A percentile compares a stretch with the other conserved stretches of the same genome.
phyloP scores from a whole-genome alignment of 2,888 invertebrate genomes.

The Vesta saturnalis region DNA sequence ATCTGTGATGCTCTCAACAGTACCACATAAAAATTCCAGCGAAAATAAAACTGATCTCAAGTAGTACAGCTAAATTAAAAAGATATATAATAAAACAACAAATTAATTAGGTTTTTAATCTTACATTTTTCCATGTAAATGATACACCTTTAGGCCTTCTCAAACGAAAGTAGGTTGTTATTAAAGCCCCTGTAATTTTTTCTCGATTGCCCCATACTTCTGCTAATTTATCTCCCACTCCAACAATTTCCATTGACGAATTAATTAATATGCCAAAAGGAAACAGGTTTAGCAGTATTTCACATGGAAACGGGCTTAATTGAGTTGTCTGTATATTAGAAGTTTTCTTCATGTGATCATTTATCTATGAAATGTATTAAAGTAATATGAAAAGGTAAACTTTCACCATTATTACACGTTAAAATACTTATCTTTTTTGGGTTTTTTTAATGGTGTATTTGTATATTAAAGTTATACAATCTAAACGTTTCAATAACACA shows the following conservation, averaged over 20 bases:
- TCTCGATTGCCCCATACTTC: conserved; percentile 69
- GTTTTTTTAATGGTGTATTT: too few species aligned
- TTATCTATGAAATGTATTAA: conserved; percentile 47
- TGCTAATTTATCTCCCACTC: conserved; percentile 81
- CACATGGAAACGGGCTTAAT: conserved; percentile 74
- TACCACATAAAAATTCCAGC: conserved; percentile 74
- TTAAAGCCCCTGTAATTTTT: conserved; percentile 71
- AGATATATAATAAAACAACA: neutral
- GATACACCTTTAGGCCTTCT: conserved; percentile 83
- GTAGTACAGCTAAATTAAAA: conserved; percentile 71
- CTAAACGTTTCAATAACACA: too few species aligned
- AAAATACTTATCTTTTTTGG: too few species aligned
- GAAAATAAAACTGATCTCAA: conserved; percentile 88
- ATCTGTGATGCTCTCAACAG: conserved; percentile 32
- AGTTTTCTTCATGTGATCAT: conserved; percentile 52
- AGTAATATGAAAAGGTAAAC: too few species aligned
- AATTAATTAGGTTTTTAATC: too few species aligned
- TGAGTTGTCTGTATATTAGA: conserved; percentile 53
- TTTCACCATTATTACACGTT: too few species aligned
- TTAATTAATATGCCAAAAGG: conserved; percentile 88
- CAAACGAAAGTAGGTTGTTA: conserved; percentile 78
- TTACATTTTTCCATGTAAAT: conserved; percentile 87
- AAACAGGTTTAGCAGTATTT: conserved; percentile 81
- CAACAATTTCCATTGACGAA: conserved; percentile 77
- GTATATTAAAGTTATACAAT: too few species aligned